These are phyloP conservation scores for Notoglanidium macrostoma DNA, from an alignment of 2,797 vertebrate genomes.

Conservation along the genomic window DNA sequence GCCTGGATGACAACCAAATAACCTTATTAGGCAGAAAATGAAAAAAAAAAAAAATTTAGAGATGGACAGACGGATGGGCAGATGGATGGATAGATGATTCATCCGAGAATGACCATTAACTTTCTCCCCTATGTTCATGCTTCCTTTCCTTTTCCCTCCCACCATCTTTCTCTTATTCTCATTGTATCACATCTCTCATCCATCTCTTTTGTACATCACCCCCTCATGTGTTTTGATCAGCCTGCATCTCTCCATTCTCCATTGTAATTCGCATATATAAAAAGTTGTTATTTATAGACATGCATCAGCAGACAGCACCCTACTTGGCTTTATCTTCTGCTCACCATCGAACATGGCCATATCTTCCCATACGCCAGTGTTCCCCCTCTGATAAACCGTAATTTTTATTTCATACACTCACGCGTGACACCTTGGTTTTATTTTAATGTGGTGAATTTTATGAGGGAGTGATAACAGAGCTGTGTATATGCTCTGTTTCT, in stretches of 20 bases:
- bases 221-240: conserved; percentile 56
- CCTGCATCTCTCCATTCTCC: conserved; percentile 18
- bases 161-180: conserved; percentile 43
- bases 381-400: conserved; percentile 62
- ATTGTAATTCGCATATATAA: conserved; percentile 19
- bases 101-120: conserved; percentile 27
- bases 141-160: conserved; percentile 19
- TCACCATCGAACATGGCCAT: conserved; percentile 63
- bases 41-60: neutral
- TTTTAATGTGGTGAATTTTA: conserved; percentile 65
- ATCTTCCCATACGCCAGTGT: conserved; percentile 62
- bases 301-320: conserved; percentile 8
- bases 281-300: conserved; percentile 42
- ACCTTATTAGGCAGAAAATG: conserved; percentile 7
- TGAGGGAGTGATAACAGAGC: conserved; percentile 61
- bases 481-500: conserved; percentile 62
- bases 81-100: conserved; percentile 36
- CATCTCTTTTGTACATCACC: conserved; percentile 54
- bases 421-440: conserved; percentile 50
- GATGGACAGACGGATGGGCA: conserved; percentile 7
- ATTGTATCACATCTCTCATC: conserved; percentile 9
- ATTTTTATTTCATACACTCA: conserved; percentile 56
- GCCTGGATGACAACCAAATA: conserved; percentile 22
- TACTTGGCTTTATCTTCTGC: conserved; percentile 57
- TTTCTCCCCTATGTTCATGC: conserved; percentile 11